Conservation (phyloP, 2,113 vertebrate genomes). For the human (Homo sapiens) region DNA sequence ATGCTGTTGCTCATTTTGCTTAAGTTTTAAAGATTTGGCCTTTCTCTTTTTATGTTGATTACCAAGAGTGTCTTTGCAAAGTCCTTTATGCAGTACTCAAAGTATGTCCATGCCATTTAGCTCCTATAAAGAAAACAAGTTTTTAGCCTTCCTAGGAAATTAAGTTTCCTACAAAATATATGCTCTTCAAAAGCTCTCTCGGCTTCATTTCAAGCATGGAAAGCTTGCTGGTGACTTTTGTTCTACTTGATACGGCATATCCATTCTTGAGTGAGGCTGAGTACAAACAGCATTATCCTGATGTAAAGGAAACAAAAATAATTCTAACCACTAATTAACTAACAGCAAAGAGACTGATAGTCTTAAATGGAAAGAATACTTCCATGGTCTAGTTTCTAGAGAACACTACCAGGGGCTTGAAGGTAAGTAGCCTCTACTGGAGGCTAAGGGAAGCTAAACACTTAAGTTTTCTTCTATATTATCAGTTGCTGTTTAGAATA, state of each 20-base stretch:
- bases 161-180: background rate
- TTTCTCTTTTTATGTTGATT: slow-evolving; percentile 36
- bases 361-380: background rate
- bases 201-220: slow-evolving; percentile 2
- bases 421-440: background rate
- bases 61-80: slow-evolving; percentile 22
- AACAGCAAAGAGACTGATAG: background rate
- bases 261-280: slow-evolving; percentile 23
- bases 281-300: background rate
- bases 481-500: slow-evolving; percentile 6
- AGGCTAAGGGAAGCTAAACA: background rate
- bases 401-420: background rate
- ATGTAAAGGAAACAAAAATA: background rate
- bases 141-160: slow-evolving; percentile 49
- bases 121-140: background rate
- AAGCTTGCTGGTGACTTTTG: slow-evolving; percentile 33
- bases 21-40: background rate
- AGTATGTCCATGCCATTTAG: slow-evolving; percentile 41
- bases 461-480: background rate
- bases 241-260: background rate
- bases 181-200: slow-evolving; percentile 31
- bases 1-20: background rate
- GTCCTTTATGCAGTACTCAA: slow-evolving; percentile 5
- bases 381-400: background rate
- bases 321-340: slow-evolving; percentile 47